A percentile compares a stretch with the other conserved stretches of the same genome.
phyloP scores from a whole-genome alignment of 2,797 vertebrate genomes.

The Pseudochromis fuscus region DNA sequence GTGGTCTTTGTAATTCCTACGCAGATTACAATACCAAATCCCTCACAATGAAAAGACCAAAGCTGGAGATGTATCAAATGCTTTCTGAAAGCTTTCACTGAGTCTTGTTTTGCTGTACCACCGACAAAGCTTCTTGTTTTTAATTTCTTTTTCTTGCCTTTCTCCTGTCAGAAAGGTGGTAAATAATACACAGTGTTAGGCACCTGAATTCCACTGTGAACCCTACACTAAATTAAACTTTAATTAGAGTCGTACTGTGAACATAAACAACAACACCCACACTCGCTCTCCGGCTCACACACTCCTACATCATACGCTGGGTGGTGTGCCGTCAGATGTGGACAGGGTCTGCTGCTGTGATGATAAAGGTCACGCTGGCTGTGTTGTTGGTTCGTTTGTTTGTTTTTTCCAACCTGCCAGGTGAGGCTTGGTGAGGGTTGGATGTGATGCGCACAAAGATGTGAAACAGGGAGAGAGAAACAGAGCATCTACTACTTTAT shows the following conservation, averaged over 20 bases:
- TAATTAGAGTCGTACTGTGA: constrained; percentile 37
- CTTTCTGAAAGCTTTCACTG: background rate
- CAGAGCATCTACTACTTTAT: no score
- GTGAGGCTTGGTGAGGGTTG: no score
- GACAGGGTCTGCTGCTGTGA: no score
- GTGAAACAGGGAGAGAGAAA: no score
- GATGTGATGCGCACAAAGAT: no score
- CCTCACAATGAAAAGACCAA: background rate
- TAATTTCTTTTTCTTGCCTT: constrained; percentile 7
- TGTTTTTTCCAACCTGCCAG: no score
- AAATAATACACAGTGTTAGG: constrained; percentile 33
- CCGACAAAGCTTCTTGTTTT: constrained; percentile 1
- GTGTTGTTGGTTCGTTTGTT: no score
- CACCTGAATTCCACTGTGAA: constrained; percentile 19
- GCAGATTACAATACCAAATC: background rate
- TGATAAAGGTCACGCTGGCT: no score
- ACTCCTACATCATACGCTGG: no score
- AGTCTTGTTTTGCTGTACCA: background rate
- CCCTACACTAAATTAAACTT: constrained; percentile 36
- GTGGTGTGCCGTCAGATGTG: no score
- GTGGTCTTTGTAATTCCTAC: background rate
- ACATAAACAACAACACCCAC: constrained; percentile 18
- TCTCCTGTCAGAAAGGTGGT: constrained; percentile 20
- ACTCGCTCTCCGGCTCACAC: no score
- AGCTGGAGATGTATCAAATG: background rate